Evolutionary conservation across 2,113 vertebrate species (phyloP).

Genomic region (Dipodomys merriami): DNA sequence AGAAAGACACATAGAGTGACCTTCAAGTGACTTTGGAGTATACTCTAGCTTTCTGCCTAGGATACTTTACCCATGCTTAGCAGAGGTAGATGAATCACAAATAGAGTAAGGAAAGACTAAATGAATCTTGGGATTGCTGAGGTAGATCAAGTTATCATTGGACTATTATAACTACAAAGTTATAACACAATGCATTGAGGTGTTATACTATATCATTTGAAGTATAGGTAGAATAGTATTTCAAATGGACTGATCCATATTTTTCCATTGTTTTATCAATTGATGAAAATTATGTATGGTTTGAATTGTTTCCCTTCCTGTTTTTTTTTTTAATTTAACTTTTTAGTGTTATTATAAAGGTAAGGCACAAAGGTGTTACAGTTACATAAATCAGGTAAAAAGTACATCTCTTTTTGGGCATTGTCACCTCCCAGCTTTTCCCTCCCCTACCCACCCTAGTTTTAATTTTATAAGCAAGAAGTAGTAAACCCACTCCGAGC

Average conservation of each 20-base stretch:
- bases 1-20: neutral
- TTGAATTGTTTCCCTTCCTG: neutral
- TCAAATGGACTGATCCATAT: neutral
- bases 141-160: neutral
- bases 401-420: too few relatives aligned
- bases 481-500: neutral
- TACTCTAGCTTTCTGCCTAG: slow-evolving; percentile 1
- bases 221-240: slow-evolving; percentile 13
- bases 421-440: too few relatives aligned
- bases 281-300: neutral
- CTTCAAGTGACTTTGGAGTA: neutral
- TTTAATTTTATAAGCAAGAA: neutral
- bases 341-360: too few relatives aligned
- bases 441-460: neutral
- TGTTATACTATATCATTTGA: neutral
- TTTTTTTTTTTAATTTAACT: neutral
- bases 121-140: neutral
- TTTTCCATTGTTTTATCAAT: neutral
- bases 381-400: too few relatives aligned
- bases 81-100: neutral
- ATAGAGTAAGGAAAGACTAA: neutral
- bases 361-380: too few relatives aligned
- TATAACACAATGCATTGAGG: neutral
- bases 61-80: neutral
- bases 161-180: neutral